Evolutionary conservation across 2,113 vertebrate species (phyloP).

Genomic region (Phycodurus eques): DNA sequence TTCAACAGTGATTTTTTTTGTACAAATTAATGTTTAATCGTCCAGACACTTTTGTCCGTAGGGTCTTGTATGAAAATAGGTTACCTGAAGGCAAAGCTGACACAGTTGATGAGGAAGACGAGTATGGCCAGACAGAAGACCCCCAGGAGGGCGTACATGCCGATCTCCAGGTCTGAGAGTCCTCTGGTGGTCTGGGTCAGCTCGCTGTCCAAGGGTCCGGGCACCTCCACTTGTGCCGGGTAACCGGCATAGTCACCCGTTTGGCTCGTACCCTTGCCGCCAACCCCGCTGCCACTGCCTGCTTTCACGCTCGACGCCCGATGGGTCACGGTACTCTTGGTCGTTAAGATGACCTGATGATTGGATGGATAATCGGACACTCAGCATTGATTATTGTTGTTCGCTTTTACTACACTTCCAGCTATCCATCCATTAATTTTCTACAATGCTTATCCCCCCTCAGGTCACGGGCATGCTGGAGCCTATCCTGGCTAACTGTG

Average conservation of each 20-base stretch:
- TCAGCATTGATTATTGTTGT: not conserved
- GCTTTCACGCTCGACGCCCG: conserved; percentile 66
- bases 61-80: not conserved
- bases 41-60: too few species aligned
- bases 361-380: not conserved
- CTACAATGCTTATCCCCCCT: too few species aligned
- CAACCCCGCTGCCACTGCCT: conserved; percentile 52
- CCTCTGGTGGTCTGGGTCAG: conserved; percentile 81
- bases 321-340: conserved; percentile 68
- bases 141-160: conserved; percentile 94
- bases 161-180: conserved; percentile 91
- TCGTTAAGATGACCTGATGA: conserved; percentile 76
- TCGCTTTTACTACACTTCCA: not conserved
- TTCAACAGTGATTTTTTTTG: not conserved
- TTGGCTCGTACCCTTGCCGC: conserved; percentile 59
- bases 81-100: conserved; percentile 91
- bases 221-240: conserved; percentile 80
- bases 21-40: too few species aligned
- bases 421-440: too few species aligned
- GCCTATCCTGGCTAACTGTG: too few species aligned
- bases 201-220: conserved; percentile 76
- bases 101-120: conserved; percentile 96
- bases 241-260: conserved; percentile 78
- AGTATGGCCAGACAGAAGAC: conserved; percentile 96
- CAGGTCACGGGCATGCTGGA: too few species aligned